These are phyloP conservation scores for Dipodomys stephensi DNA, from an alignment of 2,113 vertebrate species.

Conservation along the genomic window DNA sequence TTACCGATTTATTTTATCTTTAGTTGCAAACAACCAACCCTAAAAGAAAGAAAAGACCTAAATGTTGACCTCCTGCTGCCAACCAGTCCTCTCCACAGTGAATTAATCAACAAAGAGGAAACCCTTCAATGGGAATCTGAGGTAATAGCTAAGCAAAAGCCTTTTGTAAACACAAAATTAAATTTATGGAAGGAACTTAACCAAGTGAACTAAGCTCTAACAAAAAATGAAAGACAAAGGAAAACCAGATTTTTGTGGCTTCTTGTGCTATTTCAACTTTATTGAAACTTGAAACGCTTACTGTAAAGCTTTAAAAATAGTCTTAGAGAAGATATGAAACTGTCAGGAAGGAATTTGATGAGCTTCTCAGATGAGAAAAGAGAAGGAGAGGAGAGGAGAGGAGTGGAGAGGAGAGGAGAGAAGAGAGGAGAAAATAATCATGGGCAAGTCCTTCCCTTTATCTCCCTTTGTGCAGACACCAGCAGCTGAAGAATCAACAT, in stretches of 20 bases:
- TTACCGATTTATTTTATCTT: slow-evolving; percentile 73
- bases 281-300: slow-evolving; percentile 71
- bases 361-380: slow-evolving; percentile 39
- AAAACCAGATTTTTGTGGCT: slow-evolving; percentile 48
- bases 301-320: slow-evolving; percentile 74
- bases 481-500: slow-evolving; percentile 46
- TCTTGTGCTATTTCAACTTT: slow-evolving; percentile 71
- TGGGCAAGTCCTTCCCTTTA: slow-evolving; percentile 10
- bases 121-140: slow-evolving; percentile 64
- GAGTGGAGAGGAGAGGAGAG: no score
- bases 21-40: slow-evolving; percentile 76
- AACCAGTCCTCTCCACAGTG: slow-evolving; percentile 69
- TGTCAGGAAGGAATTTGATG: slow-evolving; percentile 72
- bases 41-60: slow-evolving; percentile 74
- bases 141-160: slow-evolving; percentile 58
- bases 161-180: slow-evolving; percentile 68
- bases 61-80: slow-evolving; percentile 76
- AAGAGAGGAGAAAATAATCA: neutral
- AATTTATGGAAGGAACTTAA: slow-evolving; percentile 68
- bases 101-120: slow-evolving; percentile 78
- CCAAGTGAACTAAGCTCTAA: slow-evolving; percentile 66
- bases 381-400: no score
- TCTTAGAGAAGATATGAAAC: slow-evolving; percentile 62
- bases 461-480: slow-evolving; percentile 28
- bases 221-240: slow-evolving; percentile 58